phyloP scores from a whole-genome alignment of 1,140 invertebrate genomes.

The Rhopalosiphum padi region DNA sequence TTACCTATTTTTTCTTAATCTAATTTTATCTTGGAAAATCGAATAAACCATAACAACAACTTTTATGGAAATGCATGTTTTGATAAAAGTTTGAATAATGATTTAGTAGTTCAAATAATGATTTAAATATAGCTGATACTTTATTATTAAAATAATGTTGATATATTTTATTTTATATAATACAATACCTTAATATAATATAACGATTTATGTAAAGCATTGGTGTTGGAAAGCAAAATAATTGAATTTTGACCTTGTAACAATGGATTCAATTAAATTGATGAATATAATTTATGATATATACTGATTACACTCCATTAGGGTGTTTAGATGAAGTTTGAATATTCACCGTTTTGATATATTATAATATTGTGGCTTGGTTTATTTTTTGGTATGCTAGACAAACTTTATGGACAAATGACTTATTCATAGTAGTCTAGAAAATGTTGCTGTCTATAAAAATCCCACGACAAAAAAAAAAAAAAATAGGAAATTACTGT shows the following conservation, averaged over 20 bases:
- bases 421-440: no score
- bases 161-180: not conserved
- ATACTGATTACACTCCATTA: not conserved
- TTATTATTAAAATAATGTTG: not conserved
- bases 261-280: not conserved
- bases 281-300: not conserved
- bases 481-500: no score
- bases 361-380: not conserved
- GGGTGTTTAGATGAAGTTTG: not conserved
- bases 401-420: not conserved
- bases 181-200: not conserved
- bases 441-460: no score
- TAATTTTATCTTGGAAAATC: not conserved
- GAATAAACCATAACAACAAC: not conserved
- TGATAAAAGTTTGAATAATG: not conserved
- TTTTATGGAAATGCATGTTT: not conserved
- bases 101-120: not conserved
- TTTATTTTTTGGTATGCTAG: not conserved
- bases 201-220: not conserved
- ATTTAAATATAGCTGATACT: not conserved
- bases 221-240: not conserved
- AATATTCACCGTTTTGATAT: not conserved
- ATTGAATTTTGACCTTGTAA: not conserved
- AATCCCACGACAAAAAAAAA: no score
- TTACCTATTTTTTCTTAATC: not conserved